These are phyloP conservation scores for Alviniconcha strummeri DNA, from an alignment of 2,888 invertebrate species.

Conservation along the genomic window DNA sequence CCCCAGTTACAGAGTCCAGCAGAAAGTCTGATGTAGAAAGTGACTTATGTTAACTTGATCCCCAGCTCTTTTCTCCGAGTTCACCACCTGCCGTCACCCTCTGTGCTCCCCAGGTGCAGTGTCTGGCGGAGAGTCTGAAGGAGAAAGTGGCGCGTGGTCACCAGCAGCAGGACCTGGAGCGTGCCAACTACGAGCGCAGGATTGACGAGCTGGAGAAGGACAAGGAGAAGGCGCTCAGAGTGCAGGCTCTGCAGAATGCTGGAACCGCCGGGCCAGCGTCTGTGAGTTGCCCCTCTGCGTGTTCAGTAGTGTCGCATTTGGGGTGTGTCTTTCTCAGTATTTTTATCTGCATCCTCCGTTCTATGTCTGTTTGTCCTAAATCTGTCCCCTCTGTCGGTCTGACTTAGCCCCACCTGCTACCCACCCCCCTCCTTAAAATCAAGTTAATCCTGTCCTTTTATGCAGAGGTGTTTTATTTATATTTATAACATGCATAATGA, in stretches of 20 bases:
- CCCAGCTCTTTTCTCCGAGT: too few species aligned
- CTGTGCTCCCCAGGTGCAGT: conserved; percentile 23
- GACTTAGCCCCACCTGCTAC: too few species aligned
- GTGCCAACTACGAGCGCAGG: conserved; percentile 49
- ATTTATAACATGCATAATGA: too few species aligned
- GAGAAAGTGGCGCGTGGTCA: conserved; percentile 44
- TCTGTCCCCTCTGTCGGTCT: conserved; percentile 30
- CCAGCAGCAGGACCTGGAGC: conserved; percentile 45
- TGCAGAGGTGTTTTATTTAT: too few species aligned
- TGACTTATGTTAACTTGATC: too few species aligned
- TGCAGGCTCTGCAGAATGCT: conserved; percentile 35
- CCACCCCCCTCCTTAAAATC: too few species aligned
- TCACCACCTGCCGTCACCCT: too few species aligned
- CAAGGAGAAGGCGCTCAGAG: conserved; percentile 48
- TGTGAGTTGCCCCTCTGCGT: too few species aligned
- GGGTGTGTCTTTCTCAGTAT: not conserved
- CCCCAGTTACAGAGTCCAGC: too few species aligned
- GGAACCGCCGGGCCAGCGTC: not conserved
- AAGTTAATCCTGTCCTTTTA: too few species aligned
- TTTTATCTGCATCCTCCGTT: not conserved
- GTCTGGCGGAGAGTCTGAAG: conserved; percentile 35
- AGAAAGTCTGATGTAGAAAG: too few species aligned
- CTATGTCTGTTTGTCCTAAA: not conserved
- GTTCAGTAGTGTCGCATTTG: not conserved
- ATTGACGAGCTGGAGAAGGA: conserved; percentile 46